A percentile compares a stretch with the other conserved stretches of the same genome.
These are phyloP conservation scores for Eustalomyia histrio DNA, from an alignment of 2,888 invertebrate species.

Conservation along the genomic window DNA sequence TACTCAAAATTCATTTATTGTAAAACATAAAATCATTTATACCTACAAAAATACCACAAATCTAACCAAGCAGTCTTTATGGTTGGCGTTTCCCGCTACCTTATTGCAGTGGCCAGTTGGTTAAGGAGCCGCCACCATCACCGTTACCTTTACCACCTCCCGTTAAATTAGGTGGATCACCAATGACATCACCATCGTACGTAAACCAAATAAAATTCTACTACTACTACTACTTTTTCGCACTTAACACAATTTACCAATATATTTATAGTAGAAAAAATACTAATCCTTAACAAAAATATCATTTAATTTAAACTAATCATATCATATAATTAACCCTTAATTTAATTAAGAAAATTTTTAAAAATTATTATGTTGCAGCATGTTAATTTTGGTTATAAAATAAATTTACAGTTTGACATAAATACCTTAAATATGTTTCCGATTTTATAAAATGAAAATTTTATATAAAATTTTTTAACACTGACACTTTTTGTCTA, in stretches of 20 bases:
- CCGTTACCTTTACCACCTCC: conserved; percentile 89
- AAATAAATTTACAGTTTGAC: conserved; percentile 14
- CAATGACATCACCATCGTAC: conserved; percentile 85
- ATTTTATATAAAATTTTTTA: too few species aligned
- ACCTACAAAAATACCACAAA: conserved; percentile 66
- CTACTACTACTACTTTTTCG: neutral
- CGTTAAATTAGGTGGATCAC: conserved; percentile 87
- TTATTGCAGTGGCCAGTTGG: conserved; percentile 91
- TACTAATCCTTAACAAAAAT: conserved; percentile 59
- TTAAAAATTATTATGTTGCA: neutral
- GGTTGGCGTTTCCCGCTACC: conserved; percentile 98
- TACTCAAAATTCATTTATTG: conserved; percentile 40
- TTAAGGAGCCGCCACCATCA: conserved; percentile 88
- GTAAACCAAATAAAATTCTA: conserved; percentile 71
- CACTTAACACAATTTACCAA: conserved; percentile 62
- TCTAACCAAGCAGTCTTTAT: conserved; percentile 88
- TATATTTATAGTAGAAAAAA: conserved; percentile 11
- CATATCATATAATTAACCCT: conserved; percentile 10
- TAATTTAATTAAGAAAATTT: neutral
- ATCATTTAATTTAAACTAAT: conserved; percentile 8
- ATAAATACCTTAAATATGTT: neutral
- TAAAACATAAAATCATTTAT: conserved; percentile 66
- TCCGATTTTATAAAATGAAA: neutral
- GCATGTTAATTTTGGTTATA: conserved; percentile 10
- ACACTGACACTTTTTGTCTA: too few species aligned